These are phyloP conservation scores for Diceros bicornis DNA, from an alignment of 2,797 vertebrate species.

Conservation along the genomic window DNA sequence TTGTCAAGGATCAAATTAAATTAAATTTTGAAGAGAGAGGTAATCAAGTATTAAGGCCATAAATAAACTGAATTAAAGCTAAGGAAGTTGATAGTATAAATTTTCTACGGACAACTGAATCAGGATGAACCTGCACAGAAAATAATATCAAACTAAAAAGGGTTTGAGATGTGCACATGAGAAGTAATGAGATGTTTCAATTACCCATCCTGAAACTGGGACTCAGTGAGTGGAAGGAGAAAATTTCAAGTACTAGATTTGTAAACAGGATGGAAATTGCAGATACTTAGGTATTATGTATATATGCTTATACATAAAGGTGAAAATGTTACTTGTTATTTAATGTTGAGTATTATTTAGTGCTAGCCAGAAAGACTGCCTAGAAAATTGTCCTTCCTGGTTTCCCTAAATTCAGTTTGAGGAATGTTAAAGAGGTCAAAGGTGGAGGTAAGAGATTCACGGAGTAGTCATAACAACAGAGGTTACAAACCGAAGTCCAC, in stretches of 20 bases:
- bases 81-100: background rate
- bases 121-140: background rate
- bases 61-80: slow-evolving; percentile 47
- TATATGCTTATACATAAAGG: background rate
- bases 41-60: slow-evolving; percentile 3
- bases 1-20: slow-evolving; percentile 62
- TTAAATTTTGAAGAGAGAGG: background rate
- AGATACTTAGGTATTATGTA: background rate
- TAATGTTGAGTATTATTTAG: slow-evolving; percentile 27
- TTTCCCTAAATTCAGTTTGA: background rate
- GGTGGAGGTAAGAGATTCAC: background rate
- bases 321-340: background rate
- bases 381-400: background rate
- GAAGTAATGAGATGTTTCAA: background rate
- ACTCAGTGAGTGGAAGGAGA: background rate
- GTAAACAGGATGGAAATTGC: background rate
- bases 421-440: background rate
- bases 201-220: slow-evolving; percentile 3
- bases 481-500: accelerated
- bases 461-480: background rate
- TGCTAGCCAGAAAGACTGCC: background rate
- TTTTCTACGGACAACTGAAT: slow-evolving; percentile 52
- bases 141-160: slow-evolving; percentile 8
- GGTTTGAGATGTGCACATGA: background rate
- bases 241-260: slow-evolving; percentile 5